A percentile compares a stretch with the other conserved stretches of the same genome.
phyloP scores from a whole-genome alignment of 2,113 vertebrate genomes.

The Toxostoma redivivum region DNA sequence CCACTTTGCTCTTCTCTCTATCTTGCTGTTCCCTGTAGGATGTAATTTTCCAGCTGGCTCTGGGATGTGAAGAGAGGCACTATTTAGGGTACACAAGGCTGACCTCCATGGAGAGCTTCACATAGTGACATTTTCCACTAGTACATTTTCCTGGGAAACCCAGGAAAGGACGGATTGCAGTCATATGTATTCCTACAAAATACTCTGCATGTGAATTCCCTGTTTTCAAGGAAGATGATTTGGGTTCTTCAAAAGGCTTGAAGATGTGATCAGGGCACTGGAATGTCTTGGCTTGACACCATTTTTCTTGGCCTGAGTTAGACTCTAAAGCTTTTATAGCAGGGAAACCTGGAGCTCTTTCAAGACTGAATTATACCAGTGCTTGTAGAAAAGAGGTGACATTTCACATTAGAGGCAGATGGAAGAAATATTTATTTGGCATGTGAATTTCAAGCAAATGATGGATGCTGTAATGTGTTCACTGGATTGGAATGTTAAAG shows the following conservation, averaged over 20 bases:
- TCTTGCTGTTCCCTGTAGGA: not conserved
- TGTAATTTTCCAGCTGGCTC: not conserved
- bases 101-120: not conserved
- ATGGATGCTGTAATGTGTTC: conserved; percentile 14
- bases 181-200: not conserved
- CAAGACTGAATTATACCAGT: not conserved
- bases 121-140: not conserved
- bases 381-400: not conserved
- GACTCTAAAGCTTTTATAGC: not conserved
- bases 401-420: not conserved
- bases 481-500: conserved; percentile 1
- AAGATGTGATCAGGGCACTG: not conserved
- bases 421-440: conserved; percentile 20
- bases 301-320: not conserved
- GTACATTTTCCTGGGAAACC: not conserved
- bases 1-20: not conserved
- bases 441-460: conserved; percentile 19
- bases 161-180: not conserved
- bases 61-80: not conserved
- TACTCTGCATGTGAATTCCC: not conserved
- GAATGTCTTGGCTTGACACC: not conserved
- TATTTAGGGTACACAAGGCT: not conserved
- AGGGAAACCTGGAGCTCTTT: not conserved
- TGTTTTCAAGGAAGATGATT: not conserved
- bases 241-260: not conserved